These are phyloP conservation scores for Phrynosoma blainvillii DNA, from an alignment of 2,113 vertebrate species.

Conservation along the genomic window DNA sequence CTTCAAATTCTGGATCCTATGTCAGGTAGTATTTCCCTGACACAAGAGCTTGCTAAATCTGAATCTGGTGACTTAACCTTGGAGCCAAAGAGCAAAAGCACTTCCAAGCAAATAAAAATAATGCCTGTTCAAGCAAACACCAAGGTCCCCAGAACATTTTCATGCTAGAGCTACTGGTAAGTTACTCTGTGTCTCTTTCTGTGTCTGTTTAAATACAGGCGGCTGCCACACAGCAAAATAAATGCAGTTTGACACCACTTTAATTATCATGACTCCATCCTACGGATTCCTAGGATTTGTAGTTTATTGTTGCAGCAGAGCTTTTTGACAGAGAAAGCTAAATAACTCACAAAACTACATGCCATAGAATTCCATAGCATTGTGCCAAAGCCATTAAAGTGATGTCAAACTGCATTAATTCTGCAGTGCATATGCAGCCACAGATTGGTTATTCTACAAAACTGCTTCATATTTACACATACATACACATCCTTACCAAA, in stretches of 20 bases:
- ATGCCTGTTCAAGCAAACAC: background rate
- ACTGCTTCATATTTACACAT: conserved; percentile 29
- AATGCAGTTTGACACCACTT: too few species aligned
- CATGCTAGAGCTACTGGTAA: background rate
- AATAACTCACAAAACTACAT: too few species aligned
- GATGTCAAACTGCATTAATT: too few species aligned
- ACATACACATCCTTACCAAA: conserved; percentile 73
- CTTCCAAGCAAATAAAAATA: background rate
- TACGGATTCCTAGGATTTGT: too few species aligned
- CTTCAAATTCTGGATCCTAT: background rate
- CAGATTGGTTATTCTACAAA: background rate
- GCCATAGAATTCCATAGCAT: too few species aligned
- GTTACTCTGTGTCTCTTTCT: background rate
- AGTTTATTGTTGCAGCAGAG: too few species aligned
- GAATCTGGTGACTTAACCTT: background rate
- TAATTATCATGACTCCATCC: too few species aligned
- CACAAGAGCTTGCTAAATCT: background rate
- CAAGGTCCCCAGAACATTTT: background rate
- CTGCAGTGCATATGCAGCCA: too few species aligned
- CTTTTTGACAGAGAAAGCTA: too few species aligned
- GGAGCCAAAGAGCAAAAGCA: background rate
- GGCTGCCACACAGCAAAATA: too few species aligned
- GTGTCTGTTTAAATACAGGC: rapidly evolving
- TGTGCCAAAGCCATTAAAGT: too few species aligned
- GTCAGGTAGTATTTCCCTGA: background rate